Conservation (phyloP, 2,888 invertebrate species). For the Lottia gigantea region DNA sequence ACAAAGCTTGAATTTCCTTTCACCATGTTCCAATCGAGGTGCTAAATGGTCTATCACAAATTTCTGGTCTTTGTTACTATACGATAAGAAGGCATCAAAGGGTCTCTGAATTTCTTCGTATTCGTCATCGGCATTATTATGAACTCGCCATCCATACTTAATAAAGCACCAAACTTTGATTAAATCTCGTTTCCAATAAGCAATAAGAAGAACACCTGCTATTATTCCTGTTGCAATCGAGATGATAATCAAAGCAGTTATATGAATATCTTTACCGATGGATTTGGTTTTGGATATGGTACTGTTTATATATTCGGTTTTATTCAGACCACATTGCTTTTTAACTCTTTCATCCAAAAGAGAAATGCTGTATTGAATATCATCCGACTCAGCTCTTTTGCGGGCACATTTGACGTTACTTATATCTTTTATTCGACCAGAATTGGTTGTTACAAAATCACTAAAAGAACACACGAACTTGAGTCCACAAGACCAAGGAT, state of each 20-base stretch:
- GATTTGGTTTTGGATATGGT: background rate
- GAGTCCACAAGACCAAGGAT: slow-evolving; percentile 30
- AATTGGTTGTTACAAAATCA: slow-evolving; percentile 15
- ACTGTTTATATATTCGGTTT: slow-evolving; percentile 14
- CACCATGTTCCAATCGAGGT: slow-evolving; percentile 83
- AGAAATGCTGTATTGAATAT: background rate
- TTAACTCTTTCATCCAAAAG: slow-evolving; percentile 15
- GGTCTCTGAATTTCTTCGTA: slow-evolving; percentile 32
- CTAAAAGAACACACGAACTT: slow-evolving; percentile 31
- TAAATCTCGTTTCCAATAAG: slow-evolving; percentile 30
- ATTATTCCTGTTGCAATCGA: slow-evolving; percentile 21
- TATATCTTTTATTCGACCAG: slow-evolving; percentile 12
- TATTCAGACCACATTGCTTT: slow-evolving; percentile 13
- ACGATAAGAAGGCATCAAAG: slow-evolving; percentile 91
- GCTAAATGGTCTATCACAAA: slow-evolving; percentile 87
- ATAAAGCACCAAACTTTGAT: slow-evolving; percentile 34
- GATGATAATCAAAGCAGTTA: slow-evolving; percentile 20
- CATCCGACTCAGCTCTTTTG: background rate
- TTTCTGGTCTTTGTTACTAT: slow-evolving; percentile 81
- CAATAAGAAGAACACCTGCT: slow-evolving; percentile 18
- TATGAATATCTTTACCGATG: slow-evolving; percentile 3
- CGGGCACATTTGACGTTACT: slow-evolving; percentile 13
- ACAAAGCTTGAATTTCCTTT: slow-evolving; percentile 72
- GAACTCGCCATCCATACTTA: slow-evolving; percentile 32
- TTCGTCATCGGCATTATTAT: slow-evolving; percentile 23